phyloP scores from a whole-genome alignment of 2,797 vertebrate genomes.

The Cottoperca gobio region DNA sequence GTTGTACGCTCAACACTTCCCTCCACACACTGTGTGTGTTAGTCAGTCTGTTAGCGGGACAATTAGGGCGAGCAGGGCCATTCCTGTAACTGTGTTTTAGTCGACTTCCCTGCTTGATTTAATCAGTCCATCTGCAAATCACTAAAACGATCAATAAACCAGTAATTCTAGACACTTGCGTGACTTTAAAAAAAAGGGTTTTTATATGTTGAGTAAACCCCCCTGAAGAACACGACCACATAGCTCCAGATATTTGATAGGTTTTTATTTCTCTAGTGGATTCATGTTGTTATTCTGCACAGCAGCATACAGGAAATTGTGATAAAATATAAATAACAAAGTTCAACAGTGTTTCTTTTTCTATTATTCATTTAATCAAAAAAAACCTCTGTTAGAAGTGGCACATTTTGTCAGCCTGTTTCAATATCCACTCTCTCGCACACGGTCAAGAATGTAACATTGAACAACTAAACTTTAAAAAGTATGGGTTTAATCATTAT shows the following conservation, averaged over 20 bases:
- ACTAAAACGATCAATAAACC: conserved; percentile 13
- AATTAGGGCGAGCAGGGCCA: conserved; percentile 12
- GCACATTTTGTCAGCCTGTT: conserved; percentile 77
- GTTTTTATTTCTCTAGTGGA: conserved; percentile 88
- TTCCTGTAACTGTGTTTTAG: conserved; percentile 27
- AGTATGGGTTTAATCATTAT: conserved; percentile 83
- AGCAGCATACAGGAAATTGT: conserved; percentile 87
- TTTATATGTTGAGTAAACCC: conserved; percentile 41
- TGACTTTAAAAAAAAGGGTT: background rate
- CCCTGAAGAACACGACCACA: conserved; percentile 61
- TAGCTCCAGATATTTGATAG: conserved; percentile 80
- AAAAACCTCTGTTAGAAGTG: conserved; percentile 85
- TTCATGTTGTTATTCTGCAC: conserved; percentile 87
- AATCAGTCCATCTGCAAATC: conserved; percentile 28
- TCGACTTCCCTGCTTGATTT: conserved; percentile 26
- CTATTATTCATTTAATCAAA: conserved; percentile 86
- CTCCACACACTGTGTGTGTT: conserved; percentile 6
- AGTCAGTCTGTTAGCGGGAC: conserved; percentile 18
- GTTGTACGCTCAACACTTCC: background rate
- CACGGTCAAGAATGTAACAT: conserved; percentile 81
- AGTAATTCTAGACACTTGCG: conserved; percentile 15
- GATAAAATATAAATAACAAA: conserved; percentile 90
- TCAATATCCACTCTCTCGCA: conserved; percentile 77
- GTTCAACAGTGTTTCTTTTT: conserved; percentile 87
- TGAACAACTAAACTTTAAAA: conserved; percentile 84